phyloP scores from a whole-genome alignment of 2,888 invertebrate species.

The Cristatella mucedo region DNA sequence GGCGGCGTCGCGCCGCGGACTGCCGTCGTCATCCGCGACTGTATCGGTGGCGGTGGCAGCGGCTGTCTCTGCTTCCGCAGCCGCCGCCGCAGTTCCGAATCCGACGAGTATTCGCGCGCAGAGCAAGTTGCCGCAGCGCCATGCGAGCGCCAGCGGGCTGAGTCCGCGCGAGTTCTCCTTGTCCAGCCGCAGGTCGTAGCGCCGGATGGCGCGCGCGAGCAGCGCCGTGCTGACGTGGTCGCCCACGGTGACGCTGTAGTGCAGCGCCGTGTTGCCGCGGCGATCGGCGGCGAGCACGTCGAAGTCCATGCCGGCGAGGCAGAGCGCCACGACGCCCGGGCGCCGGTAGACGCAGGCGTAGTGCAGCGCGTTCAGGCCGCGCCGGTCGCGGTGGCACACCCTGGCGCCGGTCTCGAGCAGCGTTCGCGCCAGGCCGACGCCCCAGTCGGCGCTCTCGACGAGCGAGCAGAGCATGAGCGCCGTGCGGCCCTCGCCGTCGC shows the following conservation, averaged over 20 bases:
- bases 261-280: slow-evolving; percentile 31
- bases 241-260: slow-evolving; percentile 26
- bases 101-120: slow-evolving; percentile 11
- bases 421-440: slow-evolving; percentile 26
- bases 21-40: not conserved
- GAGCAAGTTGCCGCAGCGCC: slow-evolving; percentile 5
- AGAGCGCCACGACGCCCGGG: slow-evolving; percentile 19
- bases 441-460: slow-evolving; percentile 27
- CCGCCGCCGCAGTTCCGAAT: slow-evolving; percentile 1
- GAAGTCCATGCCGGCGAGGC: slow-evolving; percentile 29
- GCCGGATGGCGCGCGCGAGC: slow-evolving; percentile 14
- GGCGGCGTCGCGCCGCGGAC: not conserved
- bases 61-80: too few relatives aligned
- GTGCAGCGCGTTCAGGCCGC: slow-evolving; percentile 30
- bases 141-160: slow-evolving; percentile 15
- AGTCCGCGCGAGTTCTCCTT: slow-evolving; percentile 12
- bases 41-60: not conserved
- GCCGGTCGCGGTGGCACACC: slow-evolving; percentile 19
- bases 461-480: slow-evolving; percentile 29
- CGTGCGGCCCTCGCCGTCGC: slow-evolving; percentile 22
- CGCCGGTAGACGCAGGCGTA: slow-evolving; percentile 29
- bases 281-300: slow-evolving; percentile 24
- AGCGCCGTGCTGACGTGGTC: slow-evolving; percentile 18
- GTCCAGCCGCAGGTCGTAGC: slow-evolving; percentile 13
- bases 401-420: slow-evolving; percentile 31